Evolutionary conservation across 1,140 invertebrate genomes (phyloP), one percentile per base, ranked within the genome.

Genomic region (Harpegnathos saltator): DNA sequence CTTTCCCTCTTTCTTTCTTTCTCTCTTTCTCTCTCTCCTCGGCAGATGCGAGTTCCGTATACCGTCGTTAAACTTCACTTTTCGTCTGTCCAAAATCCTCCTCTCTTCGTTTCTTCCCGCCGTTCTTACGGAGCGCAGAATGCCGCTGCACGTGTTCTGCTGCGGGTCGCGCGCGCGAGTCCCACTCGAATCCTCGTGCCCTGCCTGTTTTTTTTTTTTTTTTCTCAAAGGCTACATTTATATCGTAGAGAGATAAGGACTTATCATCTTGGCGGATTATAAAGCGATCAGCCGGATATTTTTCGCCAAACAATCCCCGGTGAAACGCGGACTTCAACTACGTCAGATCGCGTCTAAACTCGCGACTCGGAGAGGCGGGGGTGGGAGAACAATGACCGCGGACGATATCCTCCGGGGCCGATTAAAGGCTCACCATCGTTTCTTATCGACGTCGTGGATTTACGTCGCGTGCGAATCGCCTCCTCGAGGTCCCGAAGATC

Each of bases 261-360:
- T 69, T 59, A 80, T 80, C 38, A 80, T 80, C 38, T 44, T 3
- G 9, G 3, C 14, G 7, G 33, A 80, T 71, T 69, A 44, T 38
- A 58, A 80, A 80, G 0, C 9, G 11, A 19, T 68, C 44, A 22
- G 22, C 3, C 0, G n/a, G 1, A 50, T 50, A 62, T 12, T 38
- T 44, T 9, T 29, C 50, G 58, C 29, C 58, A 26, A 3, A 14
- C 26, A 14, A 59, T 22, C 3, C 5, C n/a, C 29, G 33, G 24
- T 7, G 9, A 69, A 58, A 66, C 44, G 22, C 44, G 22, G n/a
- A 5, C 29, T 1, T 7, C 4, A 38, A 58, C 38, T n/a, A 9
- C 33, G 75, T n/a, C 12, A 26, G 26, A 26, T 56, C 12, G 15
- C 17, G 2, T 22, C 3, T 4, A 4, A 44, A 9, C 9, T 44